Evolutionary conservation across 2,797 vertebrate genomes (phyloP).

Genomic region (Valencia hispanica): DNA sequence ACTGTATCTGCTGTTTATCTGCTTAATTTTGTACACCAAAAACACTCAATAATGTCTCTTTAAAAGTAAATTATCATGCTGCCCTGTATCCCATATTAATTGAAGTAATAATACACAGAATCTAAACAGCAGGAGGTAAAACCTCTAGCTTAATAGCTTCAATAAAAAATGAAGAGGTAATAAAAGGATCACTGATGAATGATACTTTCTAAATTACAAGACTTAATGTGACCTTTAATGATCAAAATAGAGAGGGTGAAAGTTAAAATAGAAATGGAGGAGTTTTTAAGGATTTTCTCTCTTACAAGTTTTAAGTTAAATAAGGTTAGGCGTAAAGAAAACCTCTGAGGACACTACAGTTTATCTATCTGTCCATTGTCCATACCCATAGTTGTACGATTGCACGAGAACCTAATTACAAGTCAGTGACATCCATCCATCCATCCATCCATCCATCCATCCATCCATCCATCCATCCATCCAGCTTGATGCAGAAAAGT

Average conservation of each 20-base stretch:
- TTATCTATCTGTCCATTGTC: neutral
- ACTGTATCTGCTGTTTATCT: conserved; percentile 29
- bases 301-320: neutral
- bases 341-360: neutral
- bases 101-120: conserved; percentile 7
- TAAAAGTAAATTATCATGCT: conserved; percentile 36
- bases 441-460: too few relatives aligned
- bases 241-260: neutral
- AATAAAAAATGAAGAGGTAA: conserved; percentile 2
- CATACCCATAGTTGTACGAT: neutral
- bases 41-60: conserved; percentile 44
- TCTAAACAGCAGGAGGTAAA: conserved; percentile 41
- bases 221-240: neutral
- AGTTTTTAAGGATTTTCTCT: neutral
- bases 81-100: conserved; percentile 4
- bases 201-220: neutral
- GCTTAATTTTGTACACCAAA: conserved; percentile 35
- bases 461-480: too few relatives aligned
- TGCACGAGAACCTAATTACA: neutral
- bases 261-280: neutral
- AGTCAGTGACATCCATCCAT: neutral
- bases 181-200: neutral
- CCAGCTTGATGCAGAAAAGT: neutral
- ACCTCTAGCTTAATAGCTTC: conserved; percentile 4
- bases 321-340: neutral